Conservation (phyloP, 2,888 invertebrate species). For the Alloscopus bannaensis region DNA sequence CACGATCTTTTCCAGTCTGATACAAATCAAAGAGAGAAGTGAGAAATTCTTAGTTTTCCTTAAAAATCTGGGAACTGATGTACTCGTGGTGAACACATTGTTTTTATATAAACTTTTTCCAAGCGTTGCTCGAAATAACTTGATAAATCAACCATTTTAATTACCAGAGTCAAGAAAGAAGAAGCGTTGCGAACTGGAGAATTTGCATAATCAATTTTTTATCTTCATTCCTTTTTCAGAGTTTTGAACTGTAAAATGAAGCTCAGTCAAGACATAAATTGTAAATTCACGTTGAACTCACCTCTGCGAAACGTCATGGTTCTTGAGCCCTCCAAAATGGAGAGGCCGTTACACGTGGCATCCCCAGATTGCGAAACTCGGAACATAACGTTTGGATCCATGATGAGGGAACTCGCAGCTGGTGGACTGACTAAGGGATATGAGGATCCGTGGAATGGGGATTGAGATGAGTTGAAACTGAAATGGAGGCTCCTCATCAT, state of each 20-base stretch:
- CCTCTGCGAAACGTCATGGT: constrained; percentile 90
- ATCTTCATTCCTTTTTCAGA: too few species aligned
- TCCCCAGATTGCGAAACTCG: constrained; percentile 93
- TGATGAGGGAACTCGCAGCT: constrained; percentile 55
- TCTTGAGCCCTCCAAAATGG: constrained; percentile 83
- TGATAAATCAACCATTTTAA: too few species aligned
- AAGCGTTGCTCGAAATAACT: too few species aligned
- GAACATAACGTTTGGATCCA: constrained; percentile 80
- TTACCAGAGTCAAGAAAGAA: too few species aligned
- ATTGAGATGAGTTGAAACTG: constrained; percentile 46
- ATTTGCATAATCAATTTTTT: too few species aligned
- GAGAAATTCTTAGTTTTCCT: too few species aligned
- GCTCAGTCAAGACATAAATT: not conserved
- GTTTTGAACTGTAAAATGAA: not conserved
- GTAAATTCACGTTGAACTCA: constrained; percentile 74
- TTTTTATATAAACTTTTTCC: too few species aligned
- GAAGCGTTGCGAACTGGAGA: too few species aligned
- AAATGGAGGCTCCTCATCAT: constrained; percentile 47
- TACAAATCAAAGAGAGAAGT: constrained; percentile 44
- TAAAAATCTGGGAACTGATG: too few species aligned
- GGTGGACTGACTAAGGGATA: constrained; percentile 44
- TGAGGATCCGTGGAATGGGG: constrained; percentile 30
- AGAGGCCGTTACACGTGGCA: constrained; percentile 90
- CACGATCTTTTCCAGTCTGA: constrained; percentile 45
- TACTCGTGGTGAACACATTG: too few species aligned